A percentile compares a stretch with the other conserved stretches of the same genome.
Conservation (phyloP, 1,140 invertebrate genomes). For the Pseudomyrmex pallidus region DNA sequence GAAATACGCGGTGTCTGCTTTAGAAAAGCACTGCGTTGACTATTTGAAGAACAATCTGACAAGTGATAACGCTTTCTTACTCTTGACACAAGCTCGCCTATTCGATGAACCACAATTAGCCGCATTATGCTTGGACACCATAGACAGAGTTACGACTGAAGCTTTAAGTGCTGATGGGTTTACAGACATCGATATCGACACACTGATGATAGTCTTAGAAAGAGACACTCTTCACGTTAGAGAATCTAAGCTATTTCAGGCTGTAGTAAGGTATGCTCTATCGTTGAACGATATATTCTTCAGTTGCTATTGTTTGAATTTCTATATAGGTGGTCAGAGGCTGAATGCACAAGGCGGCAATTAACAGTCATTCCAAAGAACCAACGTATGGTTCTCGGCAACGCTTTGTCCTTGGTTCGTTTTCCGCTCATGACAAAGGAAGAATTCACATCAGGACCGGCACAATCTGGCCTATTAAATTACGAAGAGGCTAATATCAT, state of each 20-base stretch:
- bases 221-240: conserved; percentile 93
- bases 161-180: conserved; percentile 94
- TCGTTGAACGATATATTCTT: background rate
- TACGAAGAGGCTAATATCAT: conserved; percentile 87
- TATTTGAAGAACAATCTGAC: conserved; percentile 93
- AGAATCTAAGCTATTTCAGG: conserved; percentile 93
- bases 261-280: conserved; percentile 85
- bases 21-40: conserved; percentile 94
- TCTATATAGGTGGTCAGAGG: conserved; percentile 90
- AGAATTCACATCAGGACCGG: conserved; percentile 93
- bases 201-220: conserved; percentile 92
- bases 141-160: conserved; percentile 94
- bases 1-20: conserved; percentile 93
- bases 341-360: conserved; percentile 90
- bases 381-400: conserved; percentile 89
- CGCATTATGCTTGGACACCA: conserved; percentile 92
- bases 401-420: conserved; percentile 90
- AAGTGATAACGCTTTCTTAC: conserved; percentile 94
- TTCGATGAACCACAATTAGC: conserved; percentile 94
- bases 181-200: conserved; percentile 94
- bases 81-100: conserved; percentile 91
- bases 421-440: conserved; percentile 95
- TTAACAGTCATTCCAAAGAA: conserved; percentile 89
- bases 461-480: conserved; percentile 91
- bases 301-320: conserved; percentile 29